Conservation (phyloP, 2,113 vertebrate genomes). For the Sylvia atricapilla region DNA sequence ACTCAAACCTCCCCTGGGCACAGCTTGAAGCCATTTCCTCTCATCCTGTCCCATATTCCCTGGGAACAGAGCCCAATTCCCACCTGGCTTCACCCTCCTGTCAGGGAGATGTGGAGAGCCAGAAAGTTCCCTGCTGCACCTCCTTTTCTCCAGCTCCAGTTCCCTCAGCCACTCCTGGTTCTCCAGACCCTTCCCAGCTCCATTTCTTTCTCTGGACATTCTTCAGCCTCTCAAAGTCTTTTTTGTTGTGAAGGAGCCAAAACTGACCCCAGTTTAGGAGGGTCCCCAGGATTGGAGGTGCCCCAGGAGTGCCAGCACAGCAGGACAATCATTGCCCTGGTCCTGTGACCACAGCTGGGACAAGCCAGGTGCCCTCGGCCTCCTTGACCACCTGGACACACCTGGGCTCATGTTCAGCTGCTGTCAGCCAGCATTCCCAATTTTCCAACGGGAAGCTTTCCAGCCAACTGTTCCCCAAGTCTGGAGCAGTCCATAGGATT, state of each 20-base stretch:
- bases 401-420: neutral
- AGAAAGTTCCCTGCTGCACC: neutral
- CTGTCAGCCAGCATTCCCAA: neutral
- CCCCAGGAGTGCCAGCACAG: neutral
- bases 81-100: neutral
- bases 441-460: neutral
- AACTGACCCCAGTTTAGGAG: neutral
- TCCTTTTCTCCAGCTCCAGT: neutral
- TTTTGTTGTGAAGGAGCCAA: neutral
- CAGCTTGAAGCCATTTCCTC: neutral
- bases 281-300: neutral
- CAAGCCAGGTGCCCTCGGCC: neutral
- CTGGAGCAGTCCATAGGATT: neutral
- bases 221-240: neutral
- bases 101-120: neutral
- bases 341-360: neutral
- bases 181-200: neutral
- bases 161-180: neutral
- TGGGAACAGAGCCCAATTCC: rapidly evolving
- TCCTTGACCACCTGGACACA: neutral
- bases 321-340: rapidly evolving
- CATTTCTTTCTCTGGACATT: rapidly evolving
- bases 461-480: neutral
- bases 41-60: neutral
- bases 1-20: neutral